Base-by-base conservation (phyloP, 35 echinoderm and acorn worm genomes). In the Nesometra sesokonis region DNA sequence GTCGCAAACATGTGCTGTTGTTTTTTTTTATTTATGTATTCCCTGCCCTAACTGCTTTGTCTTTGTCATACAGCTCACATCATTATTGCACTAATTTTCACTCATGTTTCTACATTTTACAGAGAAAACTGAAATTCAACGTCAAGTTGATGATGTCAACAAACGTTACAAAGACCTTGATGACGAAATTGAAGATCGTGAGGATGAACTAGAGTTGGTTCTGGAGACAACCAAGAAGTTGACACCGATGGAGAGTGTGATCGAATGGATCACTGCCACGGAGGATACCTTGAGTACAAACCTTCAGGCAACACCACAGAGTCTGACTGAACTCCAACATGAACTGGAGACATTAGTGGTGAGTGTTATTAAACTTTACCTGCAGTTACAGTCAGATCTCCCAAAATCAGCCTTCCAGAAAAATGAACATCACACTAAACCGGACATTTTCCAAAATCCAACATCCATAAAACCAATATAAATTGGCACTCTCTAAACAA, bases 41-140 rank as follows among this genome's bases (percentile, higher is more conserved):
- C n/a, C n/a, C n/a, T n/a, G n/a, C n/a, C n/a, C n/a, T n/a, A n/a
- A n/a, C n/a, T n/a, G n/a, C n/a, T n/a, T n/a, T n/a, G n/a, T n/a
- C n/a, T n/a, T n/a, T n/a, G n/a, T n/a, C n/a, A n/a, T n/a, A n/a
- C n/a, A n/a, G n/a, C n/a, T n/a, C n/a, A n/a, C n/a, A n/a, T n/a
- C n/a, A n/a, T n/a, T n/a, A n/a, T n/a, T n/a, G n/a, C n/a, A n/a
- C n/a, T n/a, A n/a, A n/a, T n/a, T n/a, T n/a, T n/a, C n/a, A n/a
- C n/a, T n/a, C n/a, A n/a, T n/a, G n/a, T n/a, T n/a, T n/a, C n/a
- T n/a, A n/a, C n/a, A 43, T 43, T 43, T 32, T 35, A 38, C 92
- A 98, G 95, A 98, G 57, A 89, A 93, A 90, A 86, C 92, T 39
- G 95, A 98, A 30, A 94, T 94, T 77, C 92, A 92, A 76, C 82